Percentiles rank a stretch among this genome's conserved stretches.
phyloP scores from a whole-genome alignment of 2,888 invertebrate species.

The Heliconius charithonia region DNA sequence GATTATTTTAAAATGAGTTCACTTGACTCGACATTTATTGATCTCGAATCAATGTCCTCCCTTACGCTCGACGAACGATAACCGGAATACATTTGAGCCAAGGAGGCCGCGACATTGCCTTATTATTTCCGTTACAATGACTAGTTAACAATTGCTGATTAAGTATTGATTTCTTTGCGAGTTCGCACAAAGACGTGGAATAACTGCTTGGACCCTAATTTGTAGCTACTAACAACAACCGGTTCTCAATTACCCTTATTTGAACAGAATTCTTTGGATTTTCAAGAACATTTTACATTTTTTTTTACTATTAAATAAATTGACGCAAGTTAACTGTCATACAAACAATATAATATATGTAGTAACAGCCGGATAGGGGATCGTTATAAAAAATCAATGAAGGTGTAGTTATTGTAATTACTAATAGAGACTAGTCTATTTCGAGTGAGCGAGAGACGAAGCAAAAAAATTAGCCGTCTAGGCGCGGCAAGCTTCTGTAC shows the following conservation, averaged over 20 bases:
- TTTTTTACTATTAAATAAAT: conserved; percentile 54
- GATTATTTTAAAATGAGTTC: conserved; percentile 59
- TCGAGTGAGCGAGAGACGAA: conserved; percentile 54
- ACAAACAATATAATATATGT: conserved; percentile 55
- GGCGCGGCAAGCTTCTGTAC: conserved; percentile 78
- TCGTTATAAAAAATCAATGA: conserved; percentile 63
- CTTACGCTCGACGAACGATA: conserved; percentile 62
- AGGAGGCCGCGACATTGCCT: conserved; percentile 73
- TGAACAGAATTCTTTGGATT: conserved; percentile 57
- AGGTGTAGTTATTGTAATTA: conserved; percentile 59
- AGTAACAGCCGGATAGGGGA: conserved; percentile 59
- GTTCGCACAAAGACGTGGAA: conserved; percentile 59
- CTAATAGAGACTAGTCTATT: conserved; percentile 51
- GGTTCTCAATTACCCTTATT: conserved; percentile 69
- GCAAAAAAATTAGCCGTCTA: conserved; percentile 55
- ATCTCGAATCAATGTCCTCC: conserved; percentile 65
- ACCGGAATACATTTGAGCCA: conserved; percentile 63
- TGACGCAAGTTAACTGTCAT: conserved; percentile 47
- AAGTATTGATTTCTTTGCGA: conserved; percentile 66
- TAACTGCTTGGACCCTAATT: conserved; percentile 64
- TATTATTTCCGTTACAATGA: conserved; percentile 70
- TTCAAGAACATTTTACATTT: conserved; percentile 55
- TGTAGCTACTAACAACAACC: conserved; percentile 61
- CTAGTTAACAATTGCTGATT: conserved; percentile 70
- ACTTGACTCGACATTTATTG: conserved; percentile 66